Evolutionary conservation across 2,888 invertebrate species (phyloP), one percentile per base, ranked within the genome.

Genomic region (Lasioglossum villosulum): DNA sequence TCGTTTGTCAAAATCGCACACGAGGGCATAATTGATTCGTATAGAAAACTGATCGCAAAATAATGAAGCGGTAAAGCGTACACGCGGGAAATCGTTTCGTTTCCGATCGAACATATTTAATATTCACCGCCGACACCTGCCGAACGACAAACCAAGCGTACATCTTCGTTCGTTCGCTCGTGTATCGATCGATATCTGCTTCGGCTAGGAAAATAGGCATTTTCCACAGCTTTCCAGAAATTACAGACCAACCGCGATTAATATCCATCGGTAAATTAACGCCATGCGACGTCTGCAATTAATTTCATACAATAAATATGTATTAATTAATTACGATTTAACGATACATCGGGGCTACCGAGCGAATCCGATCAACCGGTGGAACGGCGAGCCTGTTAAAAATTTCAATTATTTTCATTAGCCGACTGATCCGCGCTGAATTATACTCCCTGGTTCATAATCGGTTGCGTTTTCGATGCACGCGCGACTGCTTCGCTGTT

Each of bases 21-120:
- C 66, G 27, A 72, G n/a, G 78, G 56, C 72, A 72, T 74, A 82
- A 87, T 87, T 87, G 86, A 87, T 86, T 82, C 75, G 63, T 30
- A 78, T 73, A 48, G 78, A 85, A 81, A 85, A 86, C 70, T 78
- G 78, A 81, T 78, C 45, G 86, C 45, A 56, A 48, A 77, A 80
- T 80, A 80, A 84, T 84, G 80, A 84, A 75, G 59, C 75, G 2
- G 39, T 34, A 52, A 68, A 59, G 48, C 12, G 34, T 19, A 52
- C 30, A 30, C 59, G 27, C n/a, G 71, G 68, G 56, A 59, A 70
- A 75, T 82, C 80, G 78, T 75, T 86, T 56, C 52, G 68, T 77
- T 70, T 78, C 23, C 52, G 19, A 63, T 78, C 52, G 77, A 78
- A 27, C 42, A 68, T 68, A 37, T 68, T 68, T 68, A 39, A 71